phyloP scores from a whole-genome alignment of 2,113 vertebrate species.

The Takifugu bimaculatus region DNA sequence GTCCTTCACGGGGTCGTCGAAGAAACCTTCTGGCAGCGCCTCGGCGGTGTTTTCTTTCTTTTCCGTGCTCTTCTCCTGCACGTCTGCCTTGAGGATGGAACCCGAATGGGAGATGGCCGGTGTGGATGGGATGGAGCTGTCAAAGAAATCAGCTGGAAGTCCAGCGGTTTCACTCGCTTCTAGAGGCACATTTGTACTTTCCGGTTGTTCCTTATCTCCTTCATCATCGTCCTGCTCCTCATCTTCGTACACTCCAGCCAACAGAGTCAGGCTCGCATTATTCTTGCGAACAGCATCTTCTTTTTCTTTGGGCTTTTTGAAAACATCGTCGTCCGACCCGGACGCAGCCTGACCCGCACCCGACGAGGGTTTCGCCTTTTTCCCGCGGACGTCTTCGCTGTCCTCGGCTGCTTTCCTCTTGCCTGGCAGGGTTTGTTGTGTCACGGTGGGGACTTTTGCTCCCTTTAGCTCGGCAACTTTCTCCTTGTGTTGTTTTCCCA shows the following conservation, averaged over 20 bases:
- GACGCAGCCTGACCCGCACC: conserved; percentile 28
- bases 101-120: conserved; percentile 85
- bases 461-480: conserved; percentile 81
- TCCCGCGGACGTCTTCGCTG: conserved; percentile 61
- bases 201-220: conserved; percentile 37
- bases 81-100: conserved; percentile 86
- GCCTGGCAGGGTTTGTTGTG: conserved; percentile 29
- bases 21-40: conserved; percentile 93
- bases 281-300: conserved; percentile 11
- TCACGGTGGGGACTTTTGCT: conserved; percentile 46
- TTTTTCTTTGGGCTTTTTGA: conserved; percentile 51
- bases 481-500: conserved; percentile 90
- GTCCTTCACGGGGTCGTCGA: conserved; percentile 93
- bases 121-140: conserved; percentile 72
- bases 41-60: conserved; percentile 87
- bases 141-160: conserved; percentile 80
- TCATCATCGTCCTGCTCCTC: conserved; percentile 71
- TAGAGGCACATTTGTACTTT: neutral
- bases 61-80: conserved; percentile 76
- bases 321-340: conserved; percentile 72
- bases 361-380: conserved; percentile 71
- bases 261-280: conserved; percentile 66
- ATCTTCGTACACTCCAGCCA: conserved; percentile 78
- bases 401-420: conserved; percentile 80
- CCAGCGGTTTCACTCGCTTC: conserved; percentile 41